Conservation (phyloP, 2,888 invertebrate species). For the Hemicrepidius hirtus region DNA sequence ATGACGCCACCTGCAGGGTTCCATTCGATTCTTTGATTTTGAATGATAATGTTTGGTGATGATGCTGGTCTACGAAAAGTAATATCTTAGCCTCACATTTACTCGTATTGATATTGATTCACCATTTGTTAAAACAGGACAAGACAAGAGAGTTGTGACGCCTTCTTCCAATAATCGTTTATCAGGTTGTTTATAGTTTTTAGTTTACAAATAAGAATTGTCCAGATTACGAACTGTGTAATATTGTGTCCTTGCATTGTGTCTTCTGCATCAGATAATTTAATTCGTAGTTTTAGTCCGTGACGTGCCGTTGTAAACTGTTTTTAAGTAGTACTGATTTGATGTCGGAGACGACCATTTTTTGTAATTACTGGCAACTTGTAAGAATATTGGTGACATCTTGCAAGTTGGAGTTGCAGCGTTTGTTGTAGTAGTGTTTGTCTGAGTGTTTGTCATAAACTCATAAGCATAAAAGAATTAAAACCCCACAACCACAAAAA, state of each 20-base stretch:
- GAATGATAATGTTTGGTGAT: slow-evolving; percentile 3
- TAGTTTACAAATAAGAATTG: too few species aligned
- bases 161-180: too few species aligned
- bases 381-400: slow-evolving; percentile 15
- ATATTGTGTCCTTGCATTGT: not conserved
- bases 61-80: not conserved
- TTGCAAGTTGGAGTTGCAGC: not conserved
- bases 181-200: too few species aligned
- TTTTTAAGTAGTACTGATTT: slow-evolving; percentile 16
- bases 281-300: slow-evolving; percentile 26
- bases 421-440: too few species aligned
- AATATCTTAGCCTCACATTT: too few species aligned
- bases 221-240: not conserved
- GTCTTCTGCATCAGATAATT: slow-evolving; percentile 4
- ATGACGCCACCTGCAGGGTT: too few species aligned
- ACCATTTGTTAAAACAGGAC: too few species aligned
- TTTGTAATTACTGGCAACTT: slow-evolving; percentile 17
- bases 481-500: too few species aligned
- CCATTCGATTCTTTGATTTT: not conserved
- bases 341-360: slow-evolving; percentile 8
- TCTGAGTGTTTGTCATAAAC: too few species aligned
- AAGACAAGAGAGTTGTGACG: too few species aligned
- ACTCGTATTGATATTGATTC: slow-evolving; percentile 1
- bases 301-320: slow-evolving; percentile 17
- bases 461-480: too few species aligned